Conservation (phyloP, 2,113 vertebrate genomes). For the Hemiscyllium ocellatum region DNA sequence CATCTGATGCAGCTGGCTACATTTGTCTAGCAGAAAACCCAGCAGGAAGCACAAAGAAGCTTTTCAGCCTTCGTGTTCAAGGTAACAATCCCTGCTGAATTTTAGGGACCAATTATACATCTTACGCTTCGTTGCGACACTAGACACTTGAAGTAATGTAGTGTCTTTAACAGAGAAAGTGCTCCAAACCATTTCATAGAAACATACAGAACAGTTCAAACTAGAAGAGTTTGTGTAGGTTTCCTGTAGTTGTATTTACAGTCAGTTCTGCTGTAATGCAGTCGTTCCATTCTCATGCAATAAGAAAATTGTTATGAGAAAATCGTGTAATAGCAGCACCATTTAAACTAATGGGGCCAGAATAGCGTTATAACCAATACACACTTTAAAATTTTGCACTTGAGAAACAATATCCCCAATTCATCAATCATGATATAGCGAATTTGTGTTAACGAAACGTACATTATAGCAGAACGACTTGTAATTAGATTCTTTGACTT, state of each 20-base stretch:
- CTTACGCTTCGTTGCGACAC: not conserved
- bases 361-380: too few species aligned
- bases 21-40: slow-evolving; percentile 73
- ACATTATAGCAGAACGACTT: too few species aligned
- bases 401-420: too few species aligned
- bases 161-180: not conserved
- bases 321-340: too few species aligned
- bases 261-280: too few species aligned
- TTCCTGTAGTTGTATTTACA: not conserved
- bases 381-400: too few species aligned
- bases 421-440: too few species aligned
- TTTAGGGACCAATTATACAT: not conserved
- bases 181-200: not conserved
- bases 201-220: not conserved
- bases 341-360: too few species aligned
- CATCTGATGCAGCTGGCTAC: slow-evolving; percentile 66
- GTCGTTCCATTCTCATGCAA: too few species aligned
- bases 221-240: not conserved
- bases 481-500: not conserved
- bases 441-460: too few species aligned
- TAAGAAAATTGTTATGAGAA: too few species aligned
- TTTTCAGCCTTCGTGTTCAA: slow-evolving; percentile 71
- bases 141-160: not conserved
- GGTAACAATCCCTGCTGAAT: slow-evolving; percentile 53
- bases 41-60: slow-evolving; percentile 69